Conservation (phyloP, 2,888 invertebrate species). For the Oxycera nigricornis region DNA sequence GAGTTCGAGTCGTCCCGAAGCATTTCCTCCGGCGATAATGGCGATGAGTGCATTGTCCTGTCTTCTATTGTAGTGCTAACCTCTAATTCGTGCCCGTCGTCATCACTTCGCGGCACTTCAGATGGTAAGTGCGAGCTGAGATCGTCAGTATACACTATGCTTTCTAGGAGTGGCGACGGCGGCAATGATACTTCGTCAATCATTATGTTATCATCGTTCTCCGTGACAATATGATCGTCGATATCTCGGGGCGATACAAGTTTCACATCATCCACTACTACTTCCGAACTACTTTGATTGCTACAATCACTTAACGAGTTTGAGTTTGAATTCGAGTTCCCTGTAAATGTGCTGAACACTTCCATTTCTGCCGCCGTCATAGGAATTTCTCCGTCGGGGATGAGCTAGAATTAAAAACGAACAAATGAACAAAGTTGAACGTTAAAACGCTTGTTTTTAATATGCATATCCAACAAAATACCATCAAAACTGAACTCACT, state of each 20-base stretch:
- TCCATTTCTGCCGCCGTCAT: conserved; percentile 69
- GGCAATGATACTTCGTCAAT: conserved; percentile 12
- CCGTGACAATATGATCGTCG: not conserved
- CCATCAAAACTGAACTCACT: conserved; percentile 35
- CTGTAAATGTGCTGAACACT: conserved; percentile 65
- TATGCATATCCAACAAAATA: not conserved
- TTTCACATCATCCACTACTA: not conserved
- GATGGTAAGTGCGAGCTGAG: conserved; percentile 2
- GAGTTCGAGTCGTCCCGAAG: conserved; percentile 11
- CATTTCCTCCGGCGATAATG: not conserved
- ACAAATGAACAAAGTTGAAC: no score
- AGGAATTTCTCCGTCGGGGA: conserved; percentile 63
- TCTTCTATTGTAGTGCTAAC: not conserved
- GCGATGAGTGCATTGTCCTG: not conserved
- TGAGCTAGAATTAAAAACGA: not conserved
- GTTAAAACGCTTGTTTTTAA: no score
- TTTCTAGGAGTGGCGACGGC: conserved; percentile 9
- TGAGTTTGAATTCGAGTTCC: conserved; percentile 40
- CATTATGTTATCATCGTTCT: not conserved
- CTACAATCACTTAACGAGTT: conserved; percentile 39
- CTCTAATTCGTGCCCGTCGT: not conserved
- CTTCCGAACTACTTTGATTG: conserved; percentile 42
- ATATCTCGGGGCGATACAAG: not conserved
- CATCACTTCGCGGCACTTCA: not conserved
- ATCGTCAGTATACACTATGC: conserved; percentile 10